phyloP scores from a whole-genome alignment of 2,888 invertebrate species.

The Cheilosia variabilis region DNA sequence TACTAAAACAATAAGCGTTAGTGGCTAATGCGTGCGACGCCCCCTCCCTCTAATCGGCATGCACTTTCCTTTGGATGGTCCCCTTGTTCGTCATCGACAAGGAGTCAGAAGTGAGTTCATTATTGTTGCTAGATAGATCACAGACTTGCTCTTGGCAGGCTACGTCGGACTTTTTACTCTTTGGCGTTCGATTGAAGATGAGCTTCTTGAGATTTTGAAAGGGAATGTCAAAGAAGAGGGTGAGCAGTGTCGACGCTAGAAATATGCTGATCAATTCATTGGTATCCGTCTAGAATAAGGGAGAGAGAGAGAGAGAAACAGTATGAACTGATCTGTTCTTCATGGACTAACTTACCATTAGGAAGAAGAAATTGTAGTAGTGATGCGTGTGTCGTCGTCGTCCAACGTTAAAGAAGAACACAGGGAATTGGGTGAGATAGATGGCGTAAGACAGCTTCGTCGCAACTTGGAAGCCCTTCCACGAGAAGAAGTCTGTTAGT shows the following conservation, averaged over 20 bases:
- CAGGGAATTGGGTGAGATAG: constrained; percentile 89
- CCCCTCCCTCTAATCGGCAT: constrained; percentile 48
- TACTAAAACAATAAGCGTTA: constrained; percentile 74
- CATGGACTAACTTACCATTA: constrained; percentile 84
- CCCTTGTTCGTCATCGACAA: constrained; percentile 6
- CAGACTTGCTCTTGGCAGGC: constrained; percentile 65
- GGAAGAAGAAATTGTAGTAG: constrained; percentile 86
- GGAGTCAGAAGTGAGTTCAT: constrained; percentile 38
- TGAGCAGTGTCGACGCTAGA: constrained; percentile 85
- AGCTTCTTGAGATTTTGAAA: constrained; percentile 88
- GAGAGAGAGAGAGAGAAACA: constrained; percentile 68
- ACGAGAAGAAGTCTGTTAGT: constrained; percentile 85
- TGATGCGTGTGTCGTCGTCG: constrained; percentile 85
- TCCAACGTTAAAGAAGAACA: constrained; percentile 89
- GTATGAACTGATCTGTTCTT: neutral
- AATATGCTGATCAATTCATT: constrained; percentile 86
- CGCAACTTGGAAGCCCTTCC: constrained; percentile 87
- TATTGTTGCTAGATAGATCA: constrained; percentile 65
- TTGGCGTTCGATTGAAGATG: constrained; percentile 80
- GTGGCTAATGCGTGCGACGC: constrained; percentile 57
- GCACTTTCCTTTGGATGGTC: constrained; percentile 62
- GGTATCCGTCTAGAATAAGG: constrained; percentile 85
- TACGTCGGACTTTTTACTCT: constrained; percentile 53
- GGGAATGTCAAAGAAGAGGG: constrained; percentile 87
- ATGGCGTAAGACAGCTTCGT: constrained; percentile 89